A percentile compares a stretch with the other conserved stretches of the same genome.
These are phyloP conservation scores for Rhinoptilus africanus DNA, from an alignment of 2,113 vertebrate species.

Conservation along the genomic window DNA sequence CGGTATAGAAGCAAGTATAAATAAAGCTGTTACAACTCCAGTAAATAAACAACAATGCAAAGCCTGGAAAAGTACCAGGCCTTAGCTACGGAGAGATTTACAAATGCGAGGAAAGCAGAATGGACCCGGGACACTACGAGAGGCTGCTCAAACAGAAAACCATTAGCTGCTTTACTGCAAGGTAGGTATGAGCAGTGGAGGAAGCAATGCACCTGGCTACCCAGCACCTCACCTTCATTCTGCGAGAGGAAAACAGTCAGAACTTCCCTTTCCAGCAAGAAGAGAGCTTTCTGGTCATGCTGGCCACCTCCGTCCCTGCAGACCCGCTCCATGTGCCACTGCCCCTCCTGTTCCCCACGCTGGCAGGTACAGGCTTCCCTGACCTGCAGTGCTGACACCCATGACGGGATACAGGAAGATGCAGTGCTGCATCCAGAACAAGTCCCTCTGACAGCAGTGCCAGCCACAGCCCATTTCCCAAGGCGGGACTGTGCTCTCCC, in stretches of 20 bases:
- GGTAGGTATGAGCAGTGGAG: neutral
- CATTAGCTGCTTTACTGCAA: neutral
- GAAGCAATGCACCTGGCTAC: neutral
- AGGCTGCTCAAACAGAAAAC: neutral
- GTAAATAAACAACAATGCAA: neutral
- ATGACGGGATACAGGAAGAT: rapidly evolving
- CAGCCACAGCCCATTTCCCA: neutral
- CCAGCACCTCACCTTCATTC: neutral
- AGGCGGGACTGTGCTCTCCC: neutral
- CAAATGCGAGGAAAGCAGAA: rapidly evolving
- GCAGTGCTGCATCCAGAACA: neutral
- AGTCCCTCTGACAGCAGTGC: neutral
- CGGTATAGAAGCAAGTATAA: rapidly evolving
- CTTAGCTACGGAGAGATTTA: rapidly evolving
- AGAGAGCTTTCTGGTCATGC: neutral
- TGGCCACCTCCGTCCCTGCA: neutral
- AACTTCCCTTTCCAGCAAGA: neutral
- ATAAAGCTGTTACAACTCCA: neutral
- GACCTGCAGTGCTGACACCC: rapidly evolving
- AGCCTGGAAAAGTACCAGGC: neutral
- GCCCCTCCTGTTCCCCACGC: neutral
- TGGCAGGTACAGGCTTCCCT: neutral
- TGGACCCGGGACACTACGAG: rapidly evolving
- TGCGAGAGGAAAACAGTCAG: neutral
- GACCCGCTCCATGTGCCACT: rapidly evolving